phyloP scores from a whole-genome alignment of 2,113 vertebrate genomes.

The Cacatua alba region DNA sequence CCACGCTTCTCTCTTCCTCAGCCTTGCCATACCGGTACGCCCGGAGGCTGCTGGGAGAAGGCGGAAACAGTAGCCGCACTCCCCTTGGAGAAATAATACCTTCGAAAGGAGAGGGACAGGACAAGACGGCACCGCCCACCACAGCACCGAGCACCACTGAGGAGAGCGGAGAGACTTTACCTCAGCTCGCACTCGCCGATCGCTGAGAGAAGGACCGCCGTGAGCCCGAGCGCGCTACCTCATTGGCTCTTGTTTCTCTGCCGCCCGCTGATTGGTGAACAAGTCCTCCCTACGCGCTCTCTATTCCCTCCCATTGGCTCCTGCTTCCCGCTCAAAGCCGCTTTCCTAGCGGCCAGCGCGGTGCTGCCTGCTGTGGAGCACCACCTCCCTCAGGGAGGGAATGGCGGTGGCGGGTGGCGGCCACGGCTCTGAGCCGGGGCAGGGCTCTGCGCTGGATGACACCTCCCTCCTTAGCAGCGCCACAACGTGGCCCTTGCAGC shows the following conservation, averaged over 20 bases:
- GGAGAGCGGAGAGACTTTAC: fast-evolving
- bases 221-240: fast-evolving
- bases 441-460: fast-evolving
- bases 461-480: not conserved
- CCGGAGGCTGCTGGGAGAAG: fast-evolving
- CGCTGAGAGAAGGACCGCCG: fast-evolving
- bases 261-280: not conserved
- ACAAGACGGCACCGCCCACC: fast-evolving
- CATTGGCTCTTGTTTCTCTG: not conserved
- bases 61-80: fast-evolving
- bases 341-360: fast-evolving
- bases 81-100: fast-evolving
- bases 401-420: not conserved
- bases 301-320: not conserved
- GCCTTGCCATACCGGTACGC: fast-evolving
- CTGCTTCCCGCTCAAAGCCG: not conserved
- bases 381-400: fast-evolving
- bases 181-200: fast-evolving
- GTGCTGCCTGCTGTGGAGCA: fast-evolving
- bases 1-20: fast-evolving
- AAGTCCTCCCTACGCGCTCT: not conserved
- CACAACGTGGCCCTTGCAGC: slow-evolving; percentile 78
- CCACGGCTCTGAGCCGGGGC: fast-evolving
- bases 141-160: fast-evolving
- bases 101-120: fast-evolving